Base-by-base conservation (phyloP, 2,797 vertebrate species). In the Botia kubotai region DNA sequence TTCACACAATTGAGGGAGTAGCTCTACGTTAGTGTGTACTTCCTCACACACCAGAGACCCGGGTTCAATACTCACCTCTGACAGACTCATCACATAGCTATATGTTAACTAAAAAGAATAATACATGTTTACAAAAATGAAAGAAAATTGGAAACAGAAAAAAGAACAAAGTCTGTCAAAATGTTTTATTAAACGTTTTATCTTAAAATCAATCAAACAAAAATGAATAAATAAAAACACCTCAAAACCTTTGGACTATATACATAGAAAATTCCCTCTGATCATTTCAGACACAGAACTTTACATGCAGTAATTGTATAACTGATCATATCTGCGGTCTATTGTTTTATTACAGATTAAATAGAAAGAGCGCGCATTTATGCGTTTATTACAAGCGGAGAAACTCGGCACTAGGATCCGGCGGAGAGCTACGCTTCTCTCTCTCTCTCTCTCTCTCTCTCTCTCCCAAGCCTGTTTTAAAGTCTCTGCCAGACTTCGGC, bases 401-500 rank as follows among this genome's bases (percentile, higher is more conserved):
- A 36, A 0, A 4, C 66, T 71, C 82, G 93, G 91, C 95, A 92
- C 95, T 96, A 96, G 94, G 94, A 95, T 92, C 92, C 92, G 36
- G 92, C 92, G 89, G 93, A 89, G 87, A 86, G 90, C 73, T 79
- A 79, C 50, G 68, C 68, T 58, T 4, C 23, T n/a, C 62, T 17
- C 87, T 19, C 85, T 81, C 71, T 67, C 73, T 62, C 53, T 43
- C 86, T n/a, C 65, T 16, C 75, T 60, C 69, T 33, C 63, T 39
- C 74, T 81, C 85, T 88, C 80, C 86, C 88, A 89, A 90, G 91
- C 91, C 93, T 93, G 95, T 95, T 97, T 96, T 95, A 96, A 96
- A 97, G 96, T 96, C 94, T 93, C 91, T 85, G 93, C 91, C 95
- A 95, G 95, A 95, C 93, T 94, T 91, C 89, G 88, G 93, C 94